These are phyloP conservation scores for Standfussiana lucernea DNA, from an alignment of 2,888 invertebrate species.

Conservation along the genomic window DNA sequence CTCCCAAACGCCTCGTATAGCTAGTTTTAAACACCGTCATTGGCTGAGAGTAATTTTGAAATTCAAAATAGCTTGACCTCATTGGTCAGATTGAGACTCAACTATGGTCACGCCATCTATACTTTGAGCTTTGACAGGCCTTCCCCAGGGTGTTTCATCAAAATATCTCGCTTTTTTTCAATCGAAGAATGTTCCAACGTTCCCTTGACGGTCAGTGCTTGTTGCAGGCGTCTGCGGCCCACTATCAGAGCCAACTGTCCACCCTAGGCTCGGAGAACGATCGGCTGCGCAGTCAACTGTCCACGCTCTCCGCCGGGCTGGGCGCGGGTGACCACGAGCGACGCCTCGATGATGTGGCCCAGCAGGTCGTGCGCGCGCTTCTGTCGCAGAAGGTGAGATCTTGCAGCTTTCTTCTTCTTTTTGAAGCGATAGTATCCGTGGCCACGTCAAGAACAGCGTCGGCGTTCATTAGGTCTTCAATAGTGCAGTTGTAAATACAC, in stretches of 20 bases:
- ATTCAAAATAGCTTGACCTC: not conserved
- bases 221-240: constrained; percentile 93
- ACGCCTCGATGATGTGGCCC: constrained; percentile 95
- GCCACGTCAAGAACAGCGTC: too few relatives aligned
- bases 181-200: not conserved
- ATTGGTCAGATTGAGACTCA: not conserved
- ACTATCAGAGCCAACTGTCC: constrained; percentile 93
- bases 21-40: not conserved
- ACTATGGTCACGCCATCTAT: not conserved
- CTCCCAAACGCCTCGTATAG: not conserved
- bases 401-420: not conserved
- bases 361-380: constrained; percentile 95
- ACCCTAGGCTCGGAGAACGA: constrained; percentile 93
- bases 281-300: constrained; percentile 91
- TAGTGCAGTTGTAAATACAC: not conserved
- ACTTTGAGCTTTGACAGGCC: not conserved
- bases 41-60: not conserved
- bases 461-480: not conserved
- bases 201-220: constrained; percentile 37
- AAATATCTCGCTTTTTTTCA: not conserved
- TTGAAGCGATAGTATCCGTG: not conserved
- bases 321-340: constrained; percentile 93
- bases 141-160: not conserved
- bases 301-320: constrained; percentile 80
- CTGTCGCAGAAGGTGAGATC: constrained; percentile 94